Evolutionary conservation across 2,888 invertebrate species (phyloP).

Genomic region (Himalopsyche anomala): DNA sequence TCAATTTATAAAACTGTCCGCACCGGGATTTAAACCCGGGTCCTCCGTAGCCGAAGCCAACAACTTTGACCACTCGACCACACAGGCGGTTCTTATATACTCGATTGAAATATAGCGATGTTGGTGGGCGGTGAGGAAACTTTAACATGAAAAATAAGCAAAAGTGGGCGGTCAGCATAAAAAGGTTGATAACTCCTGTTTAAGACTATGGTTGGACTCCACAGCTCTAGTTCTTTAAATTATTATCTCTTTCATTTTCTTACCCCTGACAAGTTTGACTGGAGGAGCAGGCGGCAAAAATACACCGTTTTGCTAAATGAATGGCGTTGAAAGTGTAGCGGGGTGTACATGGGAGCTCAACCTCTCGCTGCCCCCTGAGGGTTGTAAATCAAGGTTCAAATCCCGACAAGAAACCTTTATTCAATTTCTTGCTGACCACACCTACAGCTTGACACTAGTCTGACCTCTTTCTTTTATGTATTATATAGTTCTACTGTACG

Average conservation of each 20-base stretch:
- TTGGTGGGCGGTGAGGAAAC: slow-evolving; percentile 48
- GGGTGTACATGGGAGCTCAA: background rate
- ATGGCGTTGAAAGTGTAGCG: background rate
- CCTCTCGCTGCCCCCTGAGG: background rate
- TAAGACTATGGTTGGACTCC: too few species aligned
- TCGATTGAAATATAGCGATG: slow-evolving; percentile 49
- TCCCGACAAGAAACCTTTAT: slow-evolving; percentile 18
- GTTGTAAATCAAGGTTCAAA: slow-evolving; percentile 15
- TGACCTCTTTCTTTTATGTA: background rate
- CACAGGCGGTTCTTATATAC: too few species aligned
- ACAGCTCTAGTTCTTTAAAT: too few species aligned
- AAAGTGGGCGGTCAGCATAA: too few species aligned
- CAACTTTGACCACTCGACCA: too few species aligned
- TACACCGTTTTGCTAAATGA: slow-evolving; percentile 2
- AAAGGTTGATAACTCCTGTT: too few species aligned
- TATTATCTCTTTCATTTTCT: background rate
- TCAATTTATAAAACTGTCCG: too few species aligned
- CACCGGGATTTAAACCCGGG: too few species aligned
- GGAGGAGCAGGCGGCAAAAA: background rate
- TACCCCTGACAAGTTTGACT: background rate
- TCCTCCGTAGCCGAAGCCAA: too few species aligned
- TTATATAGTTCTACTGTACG: background rate
- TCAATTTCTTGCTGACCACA: slow-evolving; percentile 5
- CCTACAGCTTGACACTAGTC: background rate
- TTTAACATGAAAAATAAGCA: background rate